Conservation (phyloP, 2,888 invertebrate genomes). For the Parochlus steinenii region DNA sequence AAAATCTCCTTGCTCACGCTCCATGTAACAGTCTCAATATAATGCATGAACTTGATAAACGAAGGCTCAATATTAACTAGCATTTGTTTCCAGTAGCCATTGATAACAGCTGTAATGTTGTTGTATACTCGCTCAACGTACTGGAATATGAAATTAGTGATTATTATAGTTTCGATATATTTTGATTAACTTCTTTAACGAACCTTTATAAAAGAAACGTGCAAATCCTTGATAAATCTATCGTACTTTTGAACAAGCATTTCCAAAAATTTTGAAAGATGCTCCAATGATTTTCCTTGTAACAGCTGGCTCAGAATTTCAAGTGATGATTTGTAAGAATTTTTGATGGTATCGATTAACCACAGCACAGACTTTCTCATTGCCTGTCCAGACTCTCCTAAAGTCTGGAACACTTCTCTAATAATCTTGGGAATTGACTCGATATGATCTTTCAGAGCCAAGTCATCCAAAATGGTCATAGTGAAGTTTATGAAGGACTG, state of each 20-base stretch:
- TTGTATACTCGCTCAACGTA: constrained; percentile 62
- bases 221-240: constrained; percentile 58
- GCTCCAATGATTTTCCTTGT: constrained; percentile 58
- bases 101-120: constrained; percentile 43
- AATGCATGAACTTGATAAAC: constrained; percentile 58
- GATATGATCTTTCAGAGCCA: constrained; percentile 59
- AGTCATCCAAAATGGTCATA: constrained; percentile 54
- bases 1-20: constrained; percentile 55
- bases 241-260: constrained; percentile 60
- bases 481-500: constrained; percentile 57
- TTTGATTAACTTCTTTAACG: too few relatives aligned
- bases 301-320: constrained; percentile 51
- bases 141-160: too few relatives aligned
- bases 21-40: constrained; percentile 56
- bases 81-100: constrained; percentile 55
- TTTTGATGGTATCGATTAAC: constrained; percentile 55
- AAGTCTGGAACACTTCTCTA: constrained; percentile 67
- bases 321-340: constrained; percentile 49
- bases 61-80: constrained; percentile 60
- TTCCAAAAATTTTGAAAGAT: constrained; percentile 50
- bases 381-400: constrained; percentile 70
- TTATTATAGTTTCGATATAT: too few relatives aligned
- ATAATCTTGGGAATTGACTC: constrained; percentile 64
- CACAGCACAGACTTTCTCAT: constrained; percentile 57
- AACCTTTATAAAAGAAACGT: constrained; percentile 44